Base-by-base conservation (phyloP, 2,797 vertebrate genomes). In the Manis javanica region DNA sequence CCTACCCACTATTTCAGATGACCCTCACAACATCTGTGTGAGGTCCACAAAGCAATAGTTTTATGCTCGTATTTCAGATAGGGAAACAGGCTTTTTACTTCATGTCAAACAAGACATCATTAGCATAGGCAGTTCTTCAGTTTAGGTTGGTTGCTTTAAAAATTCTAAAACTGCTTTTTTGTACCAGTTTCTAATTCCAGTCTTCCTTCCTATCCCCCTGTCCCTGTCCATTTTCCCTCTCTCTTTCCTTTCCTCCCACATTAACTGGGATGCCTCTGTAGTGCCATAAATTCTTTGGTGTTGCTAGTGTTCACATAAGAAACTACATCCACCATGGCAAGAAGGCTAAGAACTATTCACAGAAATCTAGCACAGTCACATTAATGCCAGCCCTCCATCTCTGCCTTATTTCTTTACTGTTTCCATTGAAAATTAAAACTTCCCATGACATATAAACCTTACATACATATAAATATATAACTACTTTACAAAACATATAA, bases 401-500 rank as follows among this genome's bases (percentile, higher is more conserved):
- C 95, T 59, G 19, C 92, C 78, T 90, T 78, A 69, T 87, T 97
- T 94, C 78, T 85, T 90, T 92, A 39, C 46, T 85, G 21, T 85
- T 93, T 81, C 59, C 61, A 64, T 21, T 77, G 61, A 94, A 94
- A 96, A 85, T 69, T 63, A 23, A 87, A 95, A 77, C 31, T 26
- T 95, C 49, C 26, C 3, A 46, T 55, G 63, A 31, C n/a, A 71
- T 15, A 53, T 29, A 39, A 42, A 94, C 59, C 39, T 46, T 46
- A 46, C 12, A 46, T 46, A 46, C 46, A 46, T 46, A 46, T 46
- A 46, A 46, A 46, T 11, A 46, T 11, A 11, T 46, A 46, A 46
- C 46, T 11, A 46, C 46, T 46, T 46, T 11, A 46, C 46, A 42
- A 42, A 68, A 31, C n/a, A 71, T 15, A 53, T 29, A 39, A 42